Evolutionary conservation across 2,113 vertebrate species (phyloP).

Genomic region (Tretioscincus oriximinensis): DNA sequence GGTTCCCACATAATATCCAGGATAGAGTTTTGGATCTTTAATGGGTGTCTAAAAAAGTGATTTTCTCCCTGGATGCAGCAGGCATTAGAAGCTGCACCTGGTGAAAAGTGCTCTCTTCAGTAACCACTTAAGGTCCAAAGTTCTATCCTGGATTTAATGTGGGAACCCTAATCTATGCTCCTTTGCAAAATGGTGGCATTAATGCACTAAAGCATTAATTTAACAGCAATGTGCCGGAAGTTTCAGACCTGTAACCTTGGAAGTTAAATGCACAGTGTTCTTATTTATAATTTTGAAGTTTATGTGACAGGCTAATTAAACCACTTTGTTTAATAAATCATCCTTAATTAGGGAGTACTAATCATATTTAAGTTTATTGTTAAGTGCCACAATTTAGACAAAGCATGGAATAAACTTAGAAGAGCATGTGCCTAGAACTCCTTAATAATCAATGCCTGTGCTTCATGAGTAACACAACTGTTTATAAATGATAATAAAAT

Average conservation of each 20-base stretch:
- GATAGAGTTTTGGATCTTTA: too few species aligned
- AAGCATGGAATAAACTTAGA: slow-evolving; percentile 11
- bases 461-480: slow-evolving; percentile 9
- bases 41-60: too few species aligned
- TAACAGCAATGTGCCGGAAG: background rate
- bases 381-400: slow-evolving; percentile 21
- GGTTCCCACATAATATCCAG: too few species aligned
- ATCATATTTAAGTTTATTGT: slow-evolving; percentile 37
- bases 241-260: slow-evolving; percentile 23
- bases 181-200: slow-evolving; percentile 2
- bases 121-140: too few species aligned
- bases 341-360: slow-evolving; percentile 21
- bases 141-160: too few species aligned
- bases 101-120: too few species aligned
- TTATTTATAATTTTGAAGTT: slow-evolving; percentile 14
- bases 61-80: too few species aligned
- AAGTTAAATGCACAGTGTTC: slow-evolving; percentile 11
- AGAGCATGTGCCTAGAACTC: background rate
- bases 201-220: slow-evolving; percentile 1
- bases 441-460: slow-evolving; percentile 11
- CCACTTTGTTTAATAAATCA: slow-evolving; percentile 23
- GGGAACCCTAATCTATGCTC: slow-evolving; percentile 9
- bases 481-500: slow-evolving; percentile 34
- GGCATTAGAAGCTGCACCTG: too few species aligned
- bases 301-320: slow-evolving; percentile 28